phyloP scores from a whole-genome alignment of 2,888 invertebrate genomes.

The Xylota segnis region DNA sequence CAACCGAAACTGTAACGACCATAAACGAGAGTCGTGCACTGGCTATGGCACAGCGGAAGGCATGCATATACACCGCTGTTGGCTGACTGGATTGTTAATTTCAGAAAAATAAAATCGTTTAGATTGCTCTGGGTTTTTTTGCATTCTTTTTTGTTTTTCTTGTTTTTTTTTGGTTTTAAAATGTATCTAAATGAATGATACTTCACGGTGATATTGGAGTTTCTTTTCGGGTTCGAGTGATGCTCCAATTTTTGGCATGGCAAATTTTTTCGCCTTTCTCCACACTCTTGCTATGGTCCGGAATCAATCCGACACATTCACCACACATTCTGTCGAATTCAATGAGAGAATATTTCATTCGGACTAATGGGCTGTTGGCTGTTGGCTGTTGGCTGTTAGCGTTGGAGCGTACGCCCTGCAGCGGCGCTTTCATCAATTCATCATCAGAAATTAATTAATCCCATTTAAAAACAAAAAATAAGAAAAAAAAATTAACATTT shows the following conservation, averaged over 20 bases:
- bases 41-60: slow-evolving; percentile 31
- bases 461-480: slow-evolving; percentile 34
- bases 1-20: slow-evolving; percentile 63
- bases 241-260: slow-evolving; percentile 43
- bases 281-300: slow-evolving; percentile 12
- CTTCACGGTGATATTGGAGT: slow-evolving; percentile 29
- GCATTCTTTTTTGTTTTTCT: too few relatives aligned
- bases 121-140: slow-evolving; percentile 15
- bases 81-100: slow-evolving; percentile 56
- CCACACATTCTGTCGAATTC: slow-evolving; percentile 24
- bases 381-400: background rate
- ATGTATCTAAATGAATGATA: slow-evolving; percentile 27
- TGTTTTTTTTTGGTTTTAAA: slow-evolving; percentile 33
- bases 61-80: slow-evolving; percentile 32
- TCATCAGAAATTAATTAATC: slow-evolving; percentile 50
- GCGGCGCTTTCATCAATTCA: slow-evolving; percentile 51
- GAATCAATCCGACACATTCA: slow-evolving; percentile 41
- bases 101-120: slow-evolving; percentile 23
- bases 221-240: slow-evolving; percentile 43
- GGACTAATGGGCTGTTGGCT: slow-evolving; percentile 4
- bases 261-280: slow-evolving; percentile 53
- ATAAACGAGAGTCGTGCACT: slow-evolving; percentile 62
- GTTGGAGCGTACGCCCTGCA: slow-evolving; percentile 13
- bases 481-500: slow-evolving; percentile 56
- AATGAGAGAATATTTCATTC: slow-evolving; percentile 10